Evolutionary conservation across 2,113 vertebrate genomes (phyloP), one percentile per base, ranked within the genome.

Genomic region (Cryptomyrus ogoouensis): DNA sequence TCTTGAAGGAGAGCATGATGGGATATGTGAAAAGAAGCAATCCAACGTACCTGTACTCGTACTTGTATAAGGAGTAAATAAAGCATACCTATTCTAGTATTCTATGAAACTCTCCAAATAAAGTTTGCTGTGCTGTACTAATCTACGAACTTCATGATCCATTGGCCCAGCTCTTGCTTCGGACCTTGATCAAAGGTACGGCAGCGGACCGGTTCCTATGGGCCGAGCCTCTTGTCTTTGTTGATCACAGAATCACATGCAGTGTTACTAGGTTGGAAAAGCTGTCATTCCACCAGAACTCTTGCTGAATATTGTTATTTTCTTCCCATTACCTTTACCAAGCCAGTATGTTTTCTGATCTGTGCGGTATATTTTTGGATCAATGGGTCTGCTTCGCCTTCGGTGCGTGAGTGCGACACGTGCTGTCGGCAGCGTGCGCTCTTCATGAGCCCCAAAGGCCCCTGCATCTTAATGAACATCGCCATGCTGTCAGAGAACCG

Each of bases 401-500:
- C 4, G 10, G 83, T 49, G 47, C 10, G n/a, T 3, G n/a, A 49
- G 47, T 47, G 24, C 7, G 10, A 10, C 83, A 85, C 83, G n/a
- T 46, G 42, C 44, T 21, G 44, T 84, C 7, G 35, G 15, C 35
- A 80, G 74, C 15, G 7, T 89, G n/a, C 12, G 27, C 31, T 56
- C 21, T 56, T 39, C 39, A 39, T 42, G 27, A 42, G 52, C 50
- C 27, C 13, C 19, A 89, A 10, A 74, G 17, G 47, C 77, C 49
- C 19, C 49, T 83, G 88, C 24, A 47, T 83, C 80, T 89, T 39
- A 83, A 89, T 39, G 49, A 89, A 83, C 88, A 80, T 52, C 8
- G 49, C 88, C 31, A 24, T 52, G 46, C 49, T 49, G 77, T 89
- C 31, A 89, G 74, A 17, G 50, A 46, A 49, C 24, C 56, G 24